A percentile compares a stretch with the other conserved stretches of the same genome.
Conservation (phyloP, 1,140 invertebrate genomes). For the Brachionus rotundiformis region DNA sequence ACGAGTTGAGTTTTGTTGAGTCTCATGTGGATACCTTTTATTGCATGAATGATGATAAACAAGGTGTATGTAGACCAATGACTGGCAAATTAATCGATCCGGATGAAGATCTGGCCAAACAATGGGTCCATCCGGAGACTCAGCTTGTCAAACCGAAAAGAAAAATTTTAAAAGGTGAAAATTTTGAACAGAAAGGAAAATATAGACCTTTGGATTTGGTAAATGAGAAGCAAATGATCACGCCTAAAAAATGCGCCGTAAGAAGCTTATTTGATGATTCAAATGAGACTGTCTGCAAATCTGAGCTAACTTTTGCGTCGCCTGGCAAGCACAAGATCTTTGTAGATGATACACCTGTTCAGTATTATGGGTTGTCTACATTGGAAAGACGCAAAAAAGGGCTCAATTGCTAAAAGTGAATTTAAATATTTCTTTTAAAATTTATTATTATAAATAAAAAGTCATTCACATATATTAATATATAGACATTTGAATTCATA, state of each 20-base stretch:
- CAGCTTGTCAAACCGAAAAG: not conserved
- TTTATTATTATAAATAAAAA: not conserved
- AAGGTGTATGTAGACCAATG: constrained; percentile 17
- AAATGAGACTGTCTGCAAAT: not conserved
- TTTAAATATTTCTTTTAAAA: not conserved
- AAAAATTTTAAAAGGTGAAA: not conserved
- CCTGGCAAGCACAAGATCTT: constrained; percentile 17
- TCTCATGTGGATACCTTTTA: constrained; percentile 43
- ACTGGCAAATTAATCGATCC: constrained; percentile 21
- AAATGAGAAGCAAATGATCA: not conserved
- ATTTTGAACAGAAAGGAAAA: not conserved
- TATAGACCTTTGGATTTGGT: constrained; percentile 15
- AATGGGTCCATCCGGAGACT: constrained; percentile 43
- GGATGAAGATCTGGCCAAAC: not conserved
- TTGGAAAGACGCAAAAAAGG: constrained; percentile 44
- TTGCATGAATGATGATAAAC: not conserved
- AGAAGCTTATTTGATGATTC: constrained; percentile 1
- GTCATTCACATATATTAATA: not conserved
- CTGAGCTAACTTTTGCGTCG: not conserved
- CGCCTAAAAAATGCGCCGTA: not conserved
- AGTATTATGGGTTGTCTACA: constrained; percentile 33
- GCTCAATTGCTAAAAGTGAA: not conserved
- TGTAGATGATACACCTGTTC: constrained; percentile 40
- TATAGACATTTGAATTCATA: not conserved
- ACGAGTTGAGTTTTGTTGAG: constrained; percentile 36